Evolutionary conservation across 2,888 invertebrate species (phyloP).

Genomic region (Hirtodrosophila duncani): DNA sequence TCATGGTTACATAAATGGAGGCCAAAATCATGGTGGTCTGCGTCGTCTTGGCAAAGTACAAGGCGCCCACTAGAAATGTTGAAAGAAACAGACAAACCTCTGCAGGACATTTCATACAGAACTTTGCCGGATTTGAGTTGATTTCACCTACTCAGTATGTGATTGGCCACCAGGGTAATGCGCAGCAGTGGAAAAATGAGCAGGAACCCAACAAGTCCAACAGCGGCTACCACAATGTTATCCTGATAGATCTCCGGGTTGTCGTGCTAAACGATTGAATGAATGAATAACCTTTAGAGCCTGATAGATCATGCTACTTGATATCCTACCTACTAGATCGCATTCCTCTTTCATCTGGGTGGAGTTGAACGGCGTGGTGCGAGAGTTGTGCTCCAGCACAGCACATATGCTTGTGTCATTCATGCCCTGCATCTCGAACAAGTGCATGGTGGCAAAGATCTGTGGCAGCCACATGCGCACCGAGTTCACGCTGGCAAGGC

Average conservation of each 20-base stretch:
- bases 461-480: constrained; percentile 92
- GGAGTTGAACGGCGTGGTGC: not conserved
- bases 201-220: constrained; percentile 43
- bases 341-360: constrained; percentile 30
- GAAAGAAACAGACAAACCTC: constrained; percentile 77
- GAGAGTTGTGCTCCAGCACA: constrained; percentile 56
- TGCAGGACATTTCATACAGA: constrained; percentile 18
- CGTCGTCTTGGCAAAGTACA: constrained; percentile 80
- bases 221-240: constrained; percentile 51
- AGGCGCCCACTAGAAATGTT: constrained; percentile 79
- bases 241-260: constrained; percentile 36
- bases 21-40: constrained; percentile 79
- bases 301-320: constrained; percentile 12
- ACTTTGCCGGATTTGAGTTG: too few relatives aligned
- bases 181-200: constrained; percentile 39
- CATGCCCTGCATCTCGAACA: constrained; percentile 71
- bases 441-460: constrained; percentile 85
- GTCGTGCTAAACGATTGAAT: constrained; percentile 29
- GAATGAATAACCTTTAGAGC: constrained; percentile 44
- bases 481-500: constrained; percentile 83
- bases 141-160: constrained; percentile 62
- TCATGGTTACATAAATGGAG: constrained; percentile 79
- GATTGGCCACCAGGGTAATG: constrained; percentile 33
- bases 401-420: constrained; percentile 57
- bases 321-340: constrained; percentile 51